Evolutionary conservation across 2,888 invertebrate genomes (phyloP).

Genomic region (Rhorus exstirpatorius): DNA sequence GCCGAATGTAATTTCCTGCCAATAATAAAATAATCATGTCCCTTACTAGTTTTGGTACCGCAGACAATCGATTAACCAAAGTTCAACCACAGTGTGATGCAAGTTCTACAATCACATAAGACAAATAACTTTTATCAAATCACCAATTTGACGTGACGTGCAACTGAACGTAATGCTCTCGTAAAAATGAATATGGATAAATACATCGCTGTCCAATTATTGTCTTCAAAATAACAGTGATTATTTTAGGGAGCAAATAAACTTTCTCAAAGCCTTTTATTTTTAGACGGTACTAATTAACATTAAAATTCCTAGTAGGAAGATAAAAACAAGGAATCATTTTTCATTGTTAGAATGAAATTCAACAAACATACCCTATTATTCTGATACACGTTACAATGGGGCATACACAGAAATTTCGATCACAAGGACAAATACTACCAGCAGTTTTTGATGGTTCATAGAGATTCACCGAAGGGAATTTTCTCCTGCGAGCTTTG

Average conservation of each 20-base stretch:
- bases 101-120: not conserved
- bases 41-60: not conserved
- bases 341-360: not conserved
- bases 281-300: no score
- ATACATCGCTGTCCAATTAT: no score
- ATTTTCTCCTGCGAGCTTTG: constrained; percentile 28
- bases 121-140: no score
- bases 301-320: no score
- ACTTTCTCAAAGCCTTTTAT: no score
- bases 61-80: not conserved
- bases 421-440: constrained; percentile 24
- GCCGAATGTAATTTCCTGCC: not conserved
- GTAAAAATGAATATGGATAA: no score
- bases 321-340: not conserved
- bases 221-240: no score
- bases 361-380: no score
- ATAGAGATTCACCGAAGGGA: constrained; percentile 48
- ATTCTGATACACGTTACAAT: no score
- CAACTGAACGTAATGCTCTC: no score
- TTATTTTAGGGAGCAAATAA: no score
- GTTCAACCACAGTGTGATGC: not conserved
- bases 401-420: constrained; percentile 6
- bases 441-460: constrained; percentile 23
- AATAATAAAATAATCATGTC: not conserved
- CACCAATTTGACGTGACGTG: no score